Base-by-base conservation (phyloP, 1,140 invertebrate genomes). In the Drosophila teissieri region DNA sequence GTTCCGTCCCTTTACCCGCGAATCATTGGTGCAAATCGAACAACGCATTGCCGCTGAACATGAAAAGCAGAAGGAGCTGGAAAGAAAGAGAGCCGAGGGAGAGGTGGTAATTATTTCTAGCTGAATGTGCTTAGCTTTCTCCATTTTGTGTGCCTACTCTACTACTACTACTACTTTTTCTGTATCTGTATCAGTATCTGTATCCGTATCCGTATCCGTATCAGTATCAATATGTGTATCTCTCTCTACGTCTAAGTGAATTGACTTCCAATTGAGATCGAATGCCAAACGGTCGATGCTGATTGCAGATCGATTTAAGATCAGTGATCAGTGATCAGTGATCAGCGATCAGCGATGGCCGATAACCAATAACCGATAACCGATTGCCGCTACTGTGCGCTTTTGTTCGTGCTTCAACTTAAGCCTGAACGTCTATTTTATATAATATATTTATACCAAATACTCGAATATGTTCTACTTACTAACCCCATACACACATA, bases 1-100 rank as follows among this genome's bases (percentile, higher is more conserved):
- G 95, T 99, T 99, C 96, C 96, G 96, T 95, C 97, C 97, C 94
- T 99, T 99, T 95, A 99, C 98, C 93, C 95, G 97, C 94, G 98
- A 99, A 94, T 98, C 98, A 93, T 94, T 98, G 93, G 95, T 96
- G 93, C 95, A 95, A 93, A 98, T 99, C 94, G 96, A 98, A 94
- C 94, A 96, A 93, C 96, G 97, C 91, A 98, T 98, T 93, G 96
- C 96, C 91, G 97, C 97, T 93, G 97, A 98, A 95, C 94, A 97
- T 95, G 97, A 96, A 93, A 97, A 97, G 95, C 97, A 97, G 95
- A 96, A 97, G 94, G 97, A 98, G 95, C 95, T 98, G 93, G 96
- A 98, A 95, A 97, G 97, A 95, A 98, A 97, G 94, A 96, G 96
- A 95, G 97, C 96, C 94, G 96, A 97, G 95, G 96, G 96, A 95